Evolutionary conservation across 2,113 vertebrate genomes (phyloP), one percentile per base, ranked within the genome.

Genomic region (Crotalus helleri): DNA sequence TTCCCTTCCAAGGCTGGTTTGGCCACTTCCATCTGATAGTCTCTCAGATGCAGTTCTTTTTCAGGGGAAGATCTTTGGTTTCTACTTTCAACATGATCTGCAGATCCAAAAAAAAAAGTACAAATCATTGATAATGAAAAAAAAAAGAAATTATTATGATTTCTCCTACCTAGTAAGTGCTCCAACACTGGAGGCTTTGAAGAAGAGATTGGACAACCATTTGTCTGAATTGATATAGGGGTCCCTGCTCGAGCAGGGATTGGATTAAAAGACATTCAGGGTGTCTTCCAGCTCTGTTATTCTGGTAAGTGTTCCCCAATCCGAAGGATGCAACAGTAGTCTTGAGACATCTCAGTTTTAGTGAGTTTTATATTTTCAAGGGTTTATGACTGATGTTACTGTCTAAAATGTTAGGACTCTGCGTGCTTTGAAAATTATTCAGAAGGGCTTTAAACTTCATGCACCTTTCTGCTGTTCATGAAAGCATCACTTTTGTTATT

Each of bases 21-120:
- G 55, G 99, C 99, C 12, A 99, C 98, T 90, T 99, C 98, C 98
- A 97, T 97, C 96, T 99, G 99, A 97, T 99, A 99, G 96, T 98
- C 97, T 93, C 99, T 97, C 92, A 99, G 98, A 91, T 91, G 94
- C 90, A 99, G 97, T n/a, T 98, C 97, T 81, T 95, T 96, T 74
- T 97, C 96, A 87, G 98, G 96, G 64, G 97, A 97, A 91, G 90
- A 92, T 96, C 96, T 97, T 53, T 87, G 93, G 4, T 95, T 92
- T 26, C 21, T 11, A 89, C 93, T 94, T 59, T 96, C 97, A 93
- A 96, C 96, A 94, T 96, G 95, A 95, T 96, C 96, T 96, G 92
- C 86, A 85, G 95, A 92, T 93, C 89, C 21, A 93, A 93, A 44
- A 53, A 53, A 95, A 97, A 2, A 89, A 74, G 0, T n/a, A 93